These are phyloP conservation scores for Hydrochoerus hydrochaeris DNA, from an alignment of 2,113 vertebrate species.

Conservation along the genomic window DNA sequence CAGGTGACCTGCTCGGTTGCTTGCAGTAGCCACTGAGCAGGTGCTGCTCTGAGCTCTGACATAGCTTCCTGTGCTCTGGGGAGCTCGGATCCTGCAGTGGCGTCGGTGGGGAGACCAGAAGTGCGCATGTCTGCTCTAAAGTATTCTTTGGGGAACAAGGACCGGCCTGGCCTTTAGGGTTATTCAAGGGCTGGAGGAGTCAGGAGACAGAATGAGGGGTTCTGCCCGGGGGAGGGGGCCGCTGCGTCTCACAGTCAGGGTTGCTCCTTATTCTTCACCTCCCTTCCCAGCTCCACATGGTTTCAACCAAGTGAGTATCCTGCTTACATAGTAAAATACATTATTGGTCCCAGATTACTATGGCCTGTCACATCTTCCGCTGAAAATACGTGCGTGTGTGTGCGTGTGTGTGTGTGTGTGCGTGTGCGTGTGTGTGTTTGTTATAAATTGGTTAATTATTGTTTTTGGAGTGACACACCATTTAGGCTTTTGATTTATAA, in stretches of 20 bases:
- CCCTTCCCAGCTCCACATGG: accelerated
- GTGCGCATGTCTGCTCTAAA: no score
- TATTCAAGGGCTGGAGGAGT: accelerated
- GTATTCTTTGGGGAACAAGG: background rate
- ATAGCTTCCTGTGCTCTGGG: accelerated
- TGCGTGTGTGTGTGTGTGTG: background rate
- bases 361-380: constrained; percentile 2
- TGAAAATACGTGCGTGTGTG: background rate
- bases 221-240: accelerated
- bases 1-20: accelerated
- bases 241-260: accelerated
- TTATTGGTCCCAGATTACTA: no score
- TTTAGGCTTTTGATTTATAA: constrained; percentile 67
- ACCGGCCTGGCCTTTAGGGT: accelerated
- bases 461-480: constrained; percentile 48
- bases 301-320: background rate
- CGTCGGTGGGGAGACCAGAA: background rate
- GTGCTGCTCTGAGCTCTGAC: accelerated
- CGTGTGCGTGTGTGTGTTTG: background rate
- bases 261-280: accelerated
- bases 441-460: constrained; percentile 75
- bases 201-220: accelerated
- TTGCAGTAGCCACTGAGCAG: accelerated
- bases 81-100: background rate
- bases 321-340: background rate